Conservation (phyloP, 2,113 vertebrate species). For the Herpetotheres cachinnans region DNA sequence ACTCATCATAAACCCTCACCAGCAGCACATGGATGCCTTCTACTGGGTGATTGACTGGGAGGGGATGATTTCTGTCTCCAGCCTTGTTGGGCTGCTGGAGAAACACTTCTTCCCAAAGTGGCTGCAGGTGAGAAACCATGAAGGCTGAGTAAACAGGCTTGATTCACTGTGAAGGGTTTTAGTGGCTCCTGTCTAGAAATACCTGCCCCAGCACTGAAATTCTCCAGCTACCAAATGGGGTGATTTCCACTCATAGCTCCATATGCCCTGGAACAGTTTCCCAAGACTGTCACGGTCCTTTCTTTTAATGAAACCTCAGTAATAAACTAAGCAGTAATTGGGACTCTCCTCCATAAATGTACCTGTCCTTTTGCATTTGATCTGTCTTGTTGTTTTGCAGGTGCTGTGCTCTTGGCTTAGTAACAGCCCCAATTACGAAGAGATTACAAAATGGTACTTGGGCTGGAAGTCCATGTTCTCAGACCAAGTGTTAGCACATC, state of each 20-base stretch:
- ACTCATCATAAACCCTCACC: conserved; percentile 93
- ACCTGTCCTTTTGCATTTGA: not conserved
- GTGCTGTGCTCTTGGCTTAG: conserved; percentile 97
- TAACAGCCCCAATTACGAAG: conserved; percentile 96
- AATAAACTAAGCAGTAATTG: not conserved
- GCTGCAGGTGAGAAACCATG: conserved; percentile 83
- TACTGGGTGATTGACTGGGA: conserved; percentile 98
- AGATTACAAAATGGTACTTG: conserved; percentile 98
- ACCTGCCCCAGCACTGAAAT: not conserved
- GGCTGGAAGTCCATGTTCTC: conserved; percentile 98
- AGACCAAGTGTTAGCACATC: conserved; percentile 88
- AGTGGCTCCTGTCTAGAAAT: not conserved
- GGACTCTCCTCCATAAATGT: fast-evolving
- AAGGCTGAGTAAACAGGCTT: not conserved
- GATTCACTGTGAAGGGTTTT: not conserved
- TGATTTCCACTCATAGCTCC: not conserved
- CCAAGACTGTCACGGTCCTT: not conserved
- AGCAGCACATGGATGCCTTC: conserved; percentile 97
- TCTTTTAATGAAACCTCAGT: not conserved
- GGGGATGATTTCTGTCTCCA: conserved; percentile 93
- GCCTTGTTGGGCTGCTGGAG: conserved; percentile 90
- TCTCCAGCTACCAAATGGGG: not conserved
- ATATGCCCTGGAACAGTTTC: fast-evolving
- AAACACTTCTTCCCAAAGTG: conserved; percentile 98
- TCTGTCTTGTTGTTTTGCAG: conserved; percentile 60